Percentiles rank a stretch among this genome's conserved stretches.
Conservation (phyloP, 2,888 invertebrate species). For the Tinea semifulvella region DNA sequence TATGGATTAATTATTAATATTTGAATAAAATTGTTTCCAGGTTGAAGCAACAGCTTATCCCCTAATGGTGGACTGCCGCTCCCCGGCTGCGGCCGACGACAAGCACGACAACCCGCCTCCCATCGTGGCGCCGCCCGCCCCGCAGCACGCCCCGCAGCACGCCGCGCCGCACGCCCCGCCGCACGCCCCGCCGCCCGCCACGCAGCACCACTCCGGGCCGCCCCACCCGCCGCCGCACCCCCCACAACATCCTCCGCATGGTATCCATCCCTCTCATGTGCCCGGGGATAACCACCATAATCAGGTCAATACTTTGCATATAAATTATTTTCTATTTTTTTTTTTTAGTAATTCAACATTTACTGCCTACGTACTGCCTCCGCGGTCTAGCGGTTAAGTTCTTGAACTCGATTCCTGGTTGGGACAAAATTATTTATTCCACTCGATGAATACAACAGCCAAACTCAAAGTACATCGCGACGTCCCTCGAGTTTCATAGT, state of each 20-base stretch:
- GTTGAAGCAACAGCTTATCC: constrained; percentile 53
- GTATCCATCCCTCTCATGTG: too few species aligned
- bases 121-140: constrained; percentile 2
- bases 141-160: constrained; percentile 8
- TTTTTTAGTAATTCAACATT: too few species aligned
- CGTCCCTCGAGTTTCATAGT: too few species aligned
- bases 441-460: too few species aligned
- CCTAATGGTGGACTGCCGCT: constrained; percentile 58
- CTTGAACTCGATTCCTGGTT: too few species aligned
- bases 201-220: constrained; percentile 1
- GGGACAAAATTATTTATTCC: too few species aligned
- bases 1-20: too few species aligned
- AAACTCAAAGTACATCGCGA: too few species aligned
- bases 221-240: constrained; percentile 19
- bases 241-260: constrained; percentile 5
- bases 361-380: too few species aligned
- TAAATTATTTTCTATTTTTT: too few species aligned
- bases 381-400: too few species aligned
- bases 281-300: constrained; percentile 33
- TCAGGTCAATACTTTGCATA: constrained; percentile 37
- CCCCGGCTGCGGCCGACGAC: constrained; percentile 21
- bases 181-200: constrained; percentile 5
- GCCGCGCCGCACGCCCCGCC: constrained; percentile 19
- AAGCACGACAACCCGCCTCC: constrained; percentile 2
- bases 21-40: too few species aligned